These are phyloP conservation scores for Etheostoma nigrum DNA, from an alignment of 2,797 vertebrate species.

Conservation along the genomic window DNA sequence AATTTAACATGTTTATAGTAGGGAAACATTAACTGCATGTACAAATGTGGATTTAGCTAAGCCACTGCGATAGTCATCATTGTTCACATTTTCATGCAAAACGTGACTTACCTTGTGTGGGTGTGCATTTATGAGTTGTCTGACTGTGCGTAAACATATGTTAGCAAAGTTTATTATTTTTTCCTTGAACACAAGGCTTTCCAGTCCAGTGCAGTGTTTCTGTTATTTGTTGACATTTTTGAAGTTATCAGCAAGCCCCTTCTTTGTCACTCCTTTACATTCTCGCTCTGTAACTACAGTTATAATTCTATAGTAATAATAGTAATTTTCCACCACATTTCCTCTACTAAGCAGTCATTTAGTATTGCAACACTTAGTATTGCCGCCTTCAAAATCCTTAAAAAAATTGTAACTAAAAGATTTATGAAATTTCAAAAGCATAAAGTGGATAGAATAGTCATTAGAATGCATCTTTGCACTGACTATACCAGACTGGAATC, in stretches of 20 bases:
- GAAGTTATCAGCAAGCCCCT: slow-evolving; percentile 69
- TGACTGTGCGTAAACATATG: slow-evolving; percentile 39
- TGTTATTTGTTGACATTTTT: slow-evolving; percentile 68
- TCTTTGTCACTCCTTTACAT: slow-evolving; percentile 77
- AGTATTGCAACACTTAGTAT: slow-evolving; percentile 79
- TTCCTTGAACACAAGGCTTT: slow-evolving; percentile 13
- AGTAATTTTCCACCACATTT: slow-evolving; percentile 85
- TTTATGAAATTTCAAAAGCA: slow-evolving; percentile 82
- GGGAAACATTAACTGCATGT: slow-evolving; percentile 63
- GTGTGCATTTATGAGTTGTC: slow-evolving; percentile 39
- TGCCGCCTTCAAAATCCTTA: slow-evolving; percentile 70
- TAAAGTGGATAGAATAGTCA: slow-evolving; percentile 74
- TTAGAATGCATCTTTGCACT: slow-evolving; percentile 60
- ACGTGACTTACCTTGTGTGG: slow-evolving; percentile 40
- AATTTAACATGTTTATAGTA: slow-evolving; percentile 86
- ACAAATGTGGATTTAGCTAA: slow-evolving; percentile 47
- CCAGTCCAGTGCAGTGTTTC: slow-evolving; percentile 11
- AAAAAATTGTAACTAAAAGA: slow-evolving; percentile 77
- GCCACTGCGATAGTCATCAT: slow-evolving; percentile 64
- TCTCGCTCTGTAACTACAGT: slow-evolving; percentile 71
- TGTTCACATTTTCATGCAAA: slow-evolving; percentile 64
- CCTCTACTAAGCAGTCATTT: slow-evolving; percentile 84
- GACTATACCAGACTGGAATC: slow-evolving; percentile 57
- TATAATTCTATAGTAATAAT: slow-evolving; percentile 70
- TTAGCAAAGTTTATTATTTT: not conserved